Evolutionary conservation across 2,888 invertebrate species (phyloP), one percentile per base, ranked within the genome.

Genomic region (Epirrhoe alternata): DNA sequence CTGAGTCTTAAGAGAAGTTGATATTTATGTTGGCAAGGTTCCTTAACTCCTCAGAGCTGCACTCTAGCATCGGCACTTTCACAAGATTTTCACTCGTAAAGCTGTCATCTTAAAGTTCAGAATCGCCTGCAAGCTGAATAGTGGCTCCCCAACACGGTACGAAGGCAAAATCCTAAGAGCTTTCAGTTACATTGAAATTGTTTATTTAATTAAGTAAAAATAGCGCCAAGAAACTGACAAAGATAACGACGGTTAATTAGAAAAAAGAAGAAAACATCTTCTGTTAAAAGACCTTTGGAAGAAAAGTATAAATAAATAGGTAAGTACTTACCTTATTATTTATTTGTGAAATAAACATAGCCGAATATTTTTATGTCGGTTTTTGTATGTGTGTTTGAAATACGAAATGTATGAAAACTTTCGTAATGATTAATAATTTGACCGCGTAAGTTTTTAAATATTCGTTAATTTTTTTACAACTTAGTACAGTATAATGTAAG

Each of bases 1-100:
- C 68, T 61, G 56, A 69, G 66, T 66, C 66, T 66, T 64, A 59
- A 55, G 61, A 66, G 59, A 70, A 71, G 66, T 74, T 72, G 66
- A 73, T 74, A 74, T 73, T 73, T 74, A 73, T 71, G 73, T 74
- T 74, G 70, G 61, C 66, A 68, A 68, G 71, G 69, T 70, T 71
- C 61, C 69, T 68, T 61, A 70, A 68, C 68, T 71, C 71, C 67
- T 71, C 61, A 70, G 58, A 56, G 69, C 62, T 74, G 71, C 72
- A 74, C 69, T 68, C 53, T 55, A 68, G 50, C 57, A 66, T 61
- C 42, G 52, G 51, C 50, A 45, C 58, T 52, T 35, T 16, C 56
- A 14, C 33, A 47, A 54, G 8, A 72, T 56, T 65, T 54, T 66
- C 14, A 51, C 59, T 35, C 65, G 56, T 72, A 66, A 47, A 31